These are phyloP conservation scores for Eristalinus sepulchralis DNA, from an alignment of 2,888 invertebrate species.

Conservation along the genomic window DNA sequence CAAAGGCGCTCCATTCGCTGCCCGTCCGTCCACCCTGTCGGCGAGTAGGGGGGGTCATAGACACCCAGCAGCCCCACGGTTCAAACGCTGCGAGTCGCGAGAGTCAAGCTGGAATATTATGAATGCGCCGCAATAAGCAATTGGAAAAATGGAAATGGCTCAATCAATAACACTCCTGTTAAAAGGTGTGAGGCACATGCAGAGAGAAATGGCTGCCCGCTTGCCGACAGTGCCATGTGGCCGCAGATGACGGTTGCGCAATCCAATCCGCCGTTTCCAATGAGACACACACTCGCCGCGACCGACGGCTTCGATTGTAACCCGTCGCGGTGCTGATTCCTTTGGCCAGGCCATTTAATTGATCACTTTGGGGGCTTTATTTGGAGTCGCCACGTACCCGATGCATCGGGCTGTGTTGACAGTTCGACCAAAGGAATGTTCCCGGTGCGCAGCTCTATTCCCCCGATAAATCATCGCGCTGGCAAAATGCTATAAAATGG, in stretches of 20 bases:
- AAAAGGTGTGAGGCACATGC: slow-evolving; percentile 71
- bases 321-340: slow-evolving; percentile 54
- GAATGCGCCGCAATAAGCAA: slow-evolving; percentile 69
- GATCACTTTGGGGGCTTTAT: slow-evolving; percentile 68
- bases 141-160: slow-evolving; percentile 71
- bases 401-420: slow-evolving; percentile 46
- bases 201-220: slow-evolving; percentile 65
- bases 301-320: slow-evolving; percentile 32
- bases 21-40: too few relatives aligned
- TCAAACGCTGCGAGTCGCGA: not conserved
- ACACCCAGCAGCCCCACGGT: slow-evolving; percentile 52
- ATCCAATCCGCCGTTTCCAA: slow-evolving; percentile 21
- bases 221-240: slow-evolving; percentile 54
- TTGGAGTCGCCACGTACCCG: slow-evolving; percentile 41
- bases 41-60: slow-evolving; percentile 49
- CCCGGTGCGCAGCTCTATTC: not conserved
- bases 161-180: slow-evolving; percentile 71
- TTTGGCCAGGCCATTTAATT: slow-evolving; percentile 51
- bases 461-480: slow-evolving; percentile 58
- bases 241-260: slow-evolving; percentile 51
- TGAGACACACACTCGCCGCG: slow-evolving; percentile 1
- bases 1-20: slow-evolving; percentile 54
- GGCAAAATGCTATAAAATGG: slow-evolving; percentile 29
- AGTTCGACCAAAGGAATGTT: slow-evolving; percentile 47
- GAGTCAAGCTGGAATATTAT: slow-evolving; percentile 45